phyloP scores from a whole-genome alignment of 2,888 invertebrate species.

The Cryptocephalus moraei region DNA sequence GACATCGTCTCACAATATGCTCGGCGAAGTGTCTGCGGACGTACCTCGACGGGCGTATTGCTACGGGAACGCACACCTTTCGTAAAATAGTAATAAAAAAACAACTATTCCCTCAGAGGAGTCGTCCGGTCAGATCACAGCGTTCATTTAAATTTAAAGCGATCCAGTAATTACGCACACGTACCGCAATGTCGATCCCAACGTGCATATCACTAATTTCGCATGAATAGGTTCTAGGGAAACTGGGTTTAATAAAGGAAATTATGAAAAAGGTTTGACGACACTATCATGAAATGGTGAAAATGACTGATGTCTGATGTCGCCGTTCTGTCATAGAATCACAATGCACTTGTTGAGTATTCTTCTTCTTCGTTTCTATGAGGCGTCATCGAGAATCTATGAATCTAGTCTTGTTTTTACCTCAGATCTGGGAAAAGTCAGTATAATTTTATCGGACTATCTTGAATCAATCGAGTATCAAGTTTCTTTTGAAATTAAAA shows the following conservation, averaged over 20 bases:
- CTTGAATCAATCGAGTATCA: no score
- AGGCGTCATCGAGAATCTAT: no score
- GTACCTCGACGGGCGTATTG: constrained; percentile 4
- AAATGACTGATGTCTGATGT: constrained; percentile 20
- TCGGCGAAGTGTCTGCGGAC: no score
- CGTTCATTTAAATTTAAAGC: constrained; percentile 33
- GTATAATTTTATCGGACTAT: no score
- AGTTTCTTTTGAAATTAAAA: no score
- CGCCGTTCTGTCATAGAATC: constrained; percentile 33
- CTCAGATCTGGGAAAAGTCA: no score
- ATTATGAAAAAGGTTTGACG: constrained; percentile 20
- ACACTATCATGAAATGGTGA: constrained; percentile 26
- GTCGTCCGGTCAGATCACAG: constrained; percentile 30
- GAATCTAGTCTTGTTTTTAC: no score
- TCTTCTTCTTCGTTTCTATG: no score
- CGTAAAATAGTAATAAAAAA: constrained; percentile 3
- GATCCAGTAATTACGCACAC: constrained; percentile 25
- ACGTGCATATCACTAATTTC: constrained; percentile 33
- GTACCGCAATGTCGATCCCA: constrained; percentile 24
- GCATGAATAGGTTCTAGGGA: constrained; percentile 15
- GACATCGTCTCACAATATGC: neutral
- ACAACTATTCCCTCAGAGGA: constrained; percentile 18
- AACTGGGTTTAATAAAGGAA: constrained; percentile 12
- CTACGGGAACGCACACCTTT: constrained; percentile 14
- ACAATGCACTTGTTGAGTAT: constrained; percentile 37